phyloP scores from a whole-genome alignment of 2,113 vertebrate species.

The Saiga tatarica region DNA sequence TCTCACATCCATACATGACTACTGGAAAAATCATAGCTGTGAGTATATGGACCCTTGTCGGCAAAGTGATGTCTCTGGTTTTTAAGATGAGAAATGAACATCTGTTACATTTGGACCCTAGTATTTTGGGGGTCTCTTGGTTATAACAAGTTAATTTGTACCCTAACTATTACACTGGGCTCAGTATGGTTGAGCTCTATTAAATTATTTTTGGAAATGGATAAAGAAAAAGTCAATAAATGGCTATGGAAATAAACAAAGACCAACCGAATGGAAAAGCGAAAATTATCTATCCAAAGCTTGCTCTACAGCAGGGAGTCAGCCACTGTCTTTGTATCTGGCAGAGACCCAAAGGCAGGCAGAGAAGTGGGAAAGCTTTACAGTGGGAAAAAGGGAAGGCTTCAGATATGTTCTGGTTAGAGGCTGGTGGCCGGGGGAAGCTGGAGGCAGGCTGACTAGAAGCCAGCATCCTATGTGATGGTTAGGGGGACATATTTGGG shows the following conservation, averaged over 20 bases:
- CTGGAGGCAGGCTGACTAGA: background rate
- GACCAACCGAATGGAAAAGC: background rate
- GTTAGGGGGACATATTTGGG: background rate
- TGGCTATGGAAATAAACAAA: background rate
- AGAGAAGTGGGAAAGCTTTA: background rate
- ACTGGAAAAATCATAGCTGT: background rate
- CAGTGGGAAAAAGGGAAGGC: background rate
- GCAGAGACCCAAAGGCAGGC: background rate
- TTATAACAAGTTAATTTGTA: background rate
- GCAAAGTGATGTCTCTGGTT: background rate
- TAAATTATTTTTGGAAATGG: constrained; percentile 23
- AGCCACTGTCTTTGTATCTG: background rate
- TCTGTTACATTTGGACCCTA: background rate
- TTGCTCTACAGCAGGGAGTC: background rate
- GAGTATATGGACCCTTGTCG: background rate
- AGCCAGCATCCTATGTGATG: background rate
- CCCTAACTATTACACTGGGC: background rate
- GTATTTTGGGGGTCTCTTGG: background rate
- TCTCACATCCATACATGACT: background rate
- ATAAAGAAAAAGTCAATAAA: background rate
- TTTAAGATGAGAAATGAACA: background rate
- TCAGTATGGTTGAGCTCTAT: background rate
- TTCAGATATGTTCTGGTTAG: background rate
- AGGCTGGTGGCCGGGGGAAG: background rate
- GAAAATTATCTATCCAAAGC: background rate